Percentiles rank a stretch among this genome's conserved stretches.
These are phyloP conservation scores for Lepidostoma basale DNA, from an alignment of 1,140 invertebrate species.

Conservation along the genomic window DNA sequence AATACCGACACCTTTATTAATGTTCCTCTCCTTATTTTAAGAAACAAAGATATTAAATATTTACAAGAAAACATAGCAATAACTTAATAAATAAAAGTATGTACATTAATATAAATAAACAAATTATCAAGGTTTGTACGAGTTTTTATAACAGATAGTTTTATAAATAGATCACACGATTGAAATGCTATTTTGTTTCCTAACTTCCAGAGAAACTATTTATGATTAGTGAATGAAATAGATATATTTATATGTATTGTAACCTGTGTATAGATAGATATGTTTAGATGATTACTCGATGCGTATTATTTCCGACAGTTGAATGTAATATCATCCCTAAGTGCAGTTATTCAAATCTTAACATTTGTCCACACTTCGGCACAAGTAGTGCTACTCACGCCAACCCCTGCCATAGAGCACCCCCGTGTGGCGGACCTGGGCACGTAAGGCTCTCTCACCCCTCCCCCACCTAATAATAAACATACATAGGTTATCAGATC, in stretches of 20 bases:
- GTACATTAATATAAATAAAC: constrained; percentile 43
- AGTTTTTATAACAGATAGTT: constrained; percentile 61
- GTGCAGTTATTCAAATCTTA: constrained; percentile 65
- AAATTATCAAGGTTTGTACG: constrained; percentile 60
- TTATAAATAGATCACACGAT: constrained; percentile 59
- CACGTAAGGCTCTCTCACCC: too few relatives aligned
- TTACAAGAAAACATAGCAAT: constrained; percentile 63
- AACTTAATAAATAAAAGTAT: constrained; percentile 58
- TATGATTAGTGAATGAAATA: constrained; percentile 59
- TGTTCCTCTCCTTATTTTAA: constrained; percentile 64
- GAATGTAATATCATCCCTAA: constrained; percentile 50
- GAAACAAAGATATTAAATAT: constrained; percentile 59
- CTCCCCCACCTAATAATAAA: too few relatives aligned
- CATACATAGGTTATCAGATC: too few relatives aligned
- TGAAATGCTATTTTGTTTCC: constrained; percentile 61
- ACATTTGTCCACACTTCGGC: constrained; percentile 54
- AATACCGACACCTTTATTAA: constrained; percentile 61
- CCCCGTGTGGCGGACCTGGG: not conserved
- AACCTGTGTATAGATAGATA: constrained; percentile 52
- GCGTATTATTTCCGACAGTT: constrained; percentile 41
- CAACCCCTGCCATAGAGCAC: constrained; percentile 19
- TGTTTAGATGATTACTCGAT: constrained; percentile 52
- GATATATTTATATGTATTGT: constrained; percentile 61
- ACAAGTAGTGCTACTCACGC: constrained; percentile 37
- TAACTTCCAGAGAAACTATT: constrained; percentile 63